These are phyloP conservation scores for Montifringilla adamsi DNA, from an alignment of 2,113 vertebrate species.

Conservation along the genomic window DNA sequence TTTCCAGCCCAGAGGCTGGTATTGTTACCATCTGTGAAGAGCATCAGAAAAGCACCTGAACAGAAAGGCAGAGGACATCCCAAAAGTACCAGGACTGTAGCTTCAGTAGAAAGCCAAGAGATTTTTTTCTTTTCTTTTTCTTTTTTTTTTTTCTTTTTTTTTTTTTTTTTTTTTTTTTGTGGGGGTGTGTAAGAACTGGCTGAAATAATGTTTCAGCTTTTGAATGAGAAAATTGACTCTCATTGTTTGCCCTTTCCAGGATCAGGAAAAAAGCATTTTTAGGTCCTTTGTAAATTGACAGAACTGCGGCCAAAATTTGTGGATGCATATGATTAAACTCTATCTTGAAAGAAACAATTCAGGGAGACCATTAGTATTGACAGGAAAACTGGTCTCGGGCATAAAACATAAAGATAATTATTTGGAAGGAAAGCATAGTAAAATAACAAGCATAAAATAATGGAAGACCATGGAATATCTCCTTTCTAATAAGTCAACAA, in stretches of 20 bases:
- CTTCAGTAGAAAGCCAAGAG: background rate
- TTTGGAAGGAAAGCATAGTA: background rate
- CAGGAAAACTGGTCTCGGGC: background rate
- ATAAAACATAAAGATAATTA: background rate
- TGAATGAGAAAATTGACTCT: background rate
- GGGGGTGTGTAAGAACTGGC: no score
- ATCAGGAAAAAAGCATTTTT: background rate
- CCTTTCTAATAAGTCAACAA: background rate
- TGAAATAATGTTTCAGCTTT: background rate
- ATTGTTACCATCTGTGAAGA: background rate
- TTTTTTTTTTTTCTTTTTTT: no score
- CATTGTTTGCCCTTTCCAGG: background rate
- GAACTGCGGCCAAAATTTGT: background rate
- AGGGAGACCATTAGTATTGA: background rate
- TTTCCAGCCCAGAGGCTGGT: background rate
- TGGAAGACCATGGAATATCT: background rate
- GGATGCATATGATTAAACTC: background rate
- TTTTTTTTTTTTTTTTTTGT: background rate
- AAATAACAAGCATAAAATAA: background rate
- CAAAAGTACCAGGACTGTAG: background rate
- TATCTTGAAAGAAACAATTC: background rate
- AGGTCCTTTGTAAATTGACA: background rate
- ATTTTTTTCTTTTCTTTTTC: background rate
- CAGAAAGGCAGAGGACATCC: background rate
- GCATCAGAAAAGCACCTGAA: background rate